phyloP scores from a whole-genome alignment of 2,113 vertebrate species.

The Ahaetulla prasina region DNA sequence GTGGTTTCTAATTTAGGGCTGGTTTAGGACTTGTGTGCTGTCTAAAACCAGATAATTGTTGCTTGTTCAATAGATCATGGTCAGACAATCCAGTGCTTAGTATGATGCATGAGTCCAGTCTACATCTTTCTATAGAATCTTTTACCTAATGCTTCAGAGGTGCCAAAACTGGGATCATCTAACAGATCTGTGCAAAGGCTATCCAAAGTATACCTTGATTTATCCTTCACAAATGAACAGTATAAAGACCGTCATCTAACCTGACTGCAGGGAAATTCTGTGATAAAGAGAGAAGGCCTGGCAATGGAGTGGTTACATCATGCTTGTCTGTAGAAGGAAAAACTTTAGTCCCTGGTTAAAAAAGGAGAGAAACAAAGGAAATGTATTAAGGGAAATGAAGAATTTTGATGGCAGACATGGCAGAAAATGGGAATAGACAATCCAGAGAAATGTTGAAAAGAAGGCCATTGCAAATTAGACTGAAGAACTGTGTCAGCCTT shows the following conservation, averaged over 20 bases:
- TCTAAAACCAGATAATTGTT: background rate
- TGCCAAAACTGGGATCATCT: background rate
- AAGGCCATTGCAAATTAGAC: background rate
- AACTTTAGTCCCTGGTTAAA: background rate
- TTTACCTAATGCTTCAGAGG: background rate
- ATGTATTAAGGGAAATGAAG: too few relatives aligned
- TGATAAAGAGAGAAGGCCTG: background rate
- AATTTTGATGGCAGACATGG: background rate
- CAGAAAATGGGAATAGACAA: background rate
- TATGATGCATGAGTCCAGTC: background rate
- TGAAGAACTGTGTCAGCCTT: background rate
- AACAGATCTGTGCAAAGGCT: background rate
- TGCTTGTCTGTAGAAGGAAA: background rate
- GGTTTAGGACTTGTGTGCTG: background rate
- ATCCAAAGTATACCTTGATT: background rate
- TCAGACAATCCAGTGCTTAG: background rate
- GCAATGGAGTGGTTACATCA: background rate
- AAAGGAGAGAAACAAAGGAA: too few relatives aligned
- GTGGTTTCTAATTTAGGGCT: background rate
- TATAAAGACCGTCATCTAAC: background rate
- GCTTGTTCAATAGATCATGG: background rate
- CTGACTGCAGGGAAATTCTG: conserved; percentile 16
- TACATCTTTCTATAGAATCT: background rate
- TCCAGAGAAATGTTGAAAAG: background rate
- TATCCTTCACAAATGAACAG: background rate